phyloP scores from a whole-genome alignment of 2,113 vertebrate genomes.

The Lampris incognitus region DNA sequence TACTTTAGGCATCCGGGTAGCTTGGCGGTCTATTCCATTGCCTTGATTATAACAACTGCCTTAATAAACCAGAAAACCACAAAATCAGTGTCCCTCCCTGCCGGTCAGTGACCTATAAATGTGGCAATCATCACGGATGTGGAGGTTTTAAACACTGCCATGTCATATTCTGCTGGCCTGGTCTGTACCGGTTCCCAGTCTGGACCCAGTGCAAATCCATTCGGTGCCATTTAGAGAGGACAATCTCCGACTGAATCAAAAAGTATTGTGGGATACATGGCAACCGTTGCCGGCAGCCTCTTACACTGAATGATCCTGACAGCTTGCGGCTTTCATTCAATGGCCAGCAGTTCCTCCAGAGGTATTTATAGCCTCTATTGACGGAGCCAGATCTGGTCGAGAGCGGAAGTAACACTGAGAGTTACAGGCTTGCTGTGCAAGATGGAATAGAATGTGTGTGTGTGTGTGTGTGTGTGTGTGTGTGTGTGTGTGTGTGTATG shows the following conservation, averaged over 20 bases:
- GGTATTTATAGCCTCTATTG: conserved; percentile 82
- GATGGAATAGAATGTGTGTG: conserved; percentile 23
- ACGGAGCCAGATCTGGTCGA: conserved; percentile 72
- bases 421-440: conserved; percentile 44
- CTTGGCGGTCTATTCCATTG: too few species aligned
- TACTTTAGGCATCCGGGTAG: too few species aligned
- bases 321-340: conserved; percentile 67
- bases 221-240: not conserved
- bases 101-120: not conserved
- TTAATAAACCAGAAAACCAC: not conserved
- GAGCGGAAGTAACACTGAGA: conserved; percentile 68
- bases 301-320: conserved; percentile 62
- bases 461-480: conserved; percentile 21
- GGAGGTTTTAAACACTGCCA: not conserved
- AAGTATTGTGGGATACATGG: conserved; percentile 49
- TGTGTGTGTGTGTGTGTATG: not conserved
- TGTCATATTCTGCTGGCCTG: conserved; percentile 26
- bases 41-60: not conserved
- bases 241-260: conserved; percentile 18
- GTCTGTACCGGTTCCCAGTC: conserved; percentile 15
- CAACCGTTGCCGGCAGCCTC: conserved; percentile 57
- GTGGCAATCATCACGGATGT: not conserved
- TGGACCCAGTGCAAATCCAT: not conserved
- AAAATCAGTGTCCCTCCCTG: not conserved
- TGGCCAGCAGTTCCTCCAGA: conserved; percentile 63